Conservation (phyloP, 2,888 invertebrate genomes). For the Tiliacea aurago region DNA sequence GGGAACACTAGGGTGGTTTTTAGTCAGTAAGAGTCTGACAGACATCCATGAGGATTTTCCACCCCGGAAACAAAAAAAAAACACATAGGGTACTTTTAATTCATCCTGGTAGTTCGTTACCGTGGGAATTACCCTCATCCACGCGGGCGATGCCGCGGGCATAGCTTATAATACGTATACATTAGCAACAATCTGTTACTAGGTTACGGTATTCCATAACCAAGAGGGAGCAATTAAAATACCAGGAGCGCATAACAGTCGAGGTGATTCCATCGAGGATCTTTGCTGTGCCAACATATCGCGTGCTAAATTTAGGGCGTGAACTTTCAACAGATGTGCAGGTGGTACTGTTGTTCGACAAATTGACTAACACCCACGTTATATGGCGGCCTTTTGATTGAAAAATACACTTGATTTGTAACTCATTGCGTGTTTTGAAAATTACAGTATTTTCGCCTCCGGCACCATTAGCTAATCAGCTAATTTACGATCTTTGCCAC, state of each 20-base stretch:
- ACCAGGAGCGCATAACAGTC: conserved; percentile 53
- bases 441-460: neutral
- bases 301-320: conserved; percentile 63
- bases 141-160: too few species aligned
- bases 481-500: too few species aligned
- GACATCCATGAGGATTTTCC: too few species aligned
- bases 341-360: conserved; percentile 53
- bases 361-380: conserved; percentile 16
- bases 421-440: neutral
- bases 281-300: conserved; percentile 62
- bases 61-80: too few species aligned
- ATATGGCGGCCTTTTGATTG: neutral
- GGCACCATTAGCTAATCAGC: too few species aligned
- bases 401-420: too few species aligned
- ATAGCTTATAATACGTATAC: neutral
- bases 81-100: too few species aligned
- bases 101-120: too few species aligned
- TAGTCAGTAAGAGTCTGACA: too few species aligned
- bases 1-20: too few species aligned
- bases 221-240: conserved; percentile 43
- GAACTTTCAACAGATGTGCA: conserved; percentile 62
- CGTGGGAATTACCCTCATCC: too few species aligned
- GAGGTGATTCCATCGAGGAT: conserved; percentile 44
- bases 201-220: conserved; percentile 8
- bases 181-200: conserved; percentile 11